Evolutionary conservation across 2,797 vertebrate genomes (phyloP).

Genomic region (Holocentrus rufus): DNA sequence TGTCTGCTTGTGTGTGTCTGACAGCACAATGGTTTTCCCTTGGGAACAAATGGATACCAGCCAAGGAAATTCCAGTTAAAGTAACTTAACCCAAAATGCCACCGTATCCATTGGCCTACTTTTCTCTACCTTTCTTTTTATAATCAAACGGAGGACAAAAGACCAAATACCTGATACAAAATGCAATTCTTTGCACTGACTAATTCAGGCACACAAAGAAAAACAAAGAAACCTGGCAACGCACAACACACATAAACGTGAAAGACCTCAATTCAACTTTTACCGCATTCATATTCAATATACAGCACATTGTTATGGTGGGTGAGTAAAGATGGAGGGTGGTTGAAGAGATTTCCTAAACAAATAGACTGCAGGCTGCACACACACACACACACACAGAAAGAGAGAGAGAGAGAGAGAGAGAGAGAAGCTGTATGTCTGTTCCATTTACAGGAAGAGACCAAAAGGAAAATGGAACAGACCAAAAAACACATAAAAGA

Average conservation of each 20-base stretch:
- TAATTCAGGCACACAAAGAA: not conserved
- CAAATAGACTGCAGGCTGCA: not conserved
- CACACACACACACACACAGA: not conserved
- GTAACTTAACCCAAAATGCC: conserved; percentile 63
- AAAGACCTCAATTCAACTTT: not conserved
- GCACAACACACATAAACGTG: conserved; percentile 14
- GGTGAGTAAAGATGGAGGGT: conserved; percentile 40
- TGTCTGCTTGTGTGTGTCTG: conserved; percentile 56
- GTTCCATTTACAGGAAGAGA: conserved; percentile 20
- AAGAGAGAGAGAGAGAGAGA: too few species aligned
- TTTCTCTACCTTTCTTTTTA: conserved; percentile 30
- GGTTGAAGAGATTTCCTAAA: conserved; percentile 50
- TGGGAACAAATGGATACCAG: conserved; percentile 60
- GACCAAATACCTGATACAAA: not conserved
- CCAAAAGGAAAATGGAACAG: not conserved
- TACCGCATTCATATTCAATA: not conserved
- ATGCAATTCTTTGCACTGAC: not conserved
- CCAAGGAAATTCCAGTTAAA: conserved; percentile 74
- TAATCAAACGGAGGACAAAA: conserved; percentile 19
- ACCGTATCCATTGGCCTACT: conserved; percentile 45
- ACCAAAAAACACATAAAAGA: conserved; percentile 17
- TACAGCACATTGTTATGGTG: conserved; percentile 10
- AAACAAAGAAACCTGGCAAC: conserved; percentile 29
- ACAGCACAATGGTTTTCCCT: conserved; percentile 64
- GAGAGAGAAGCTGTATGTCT: conserved; percentile 16